These are phyloP conservation scores for Odontomachus brunneus DNA, from an alignment of 1,140 invertebrate species.

Conservation along the genomic window DNA sequence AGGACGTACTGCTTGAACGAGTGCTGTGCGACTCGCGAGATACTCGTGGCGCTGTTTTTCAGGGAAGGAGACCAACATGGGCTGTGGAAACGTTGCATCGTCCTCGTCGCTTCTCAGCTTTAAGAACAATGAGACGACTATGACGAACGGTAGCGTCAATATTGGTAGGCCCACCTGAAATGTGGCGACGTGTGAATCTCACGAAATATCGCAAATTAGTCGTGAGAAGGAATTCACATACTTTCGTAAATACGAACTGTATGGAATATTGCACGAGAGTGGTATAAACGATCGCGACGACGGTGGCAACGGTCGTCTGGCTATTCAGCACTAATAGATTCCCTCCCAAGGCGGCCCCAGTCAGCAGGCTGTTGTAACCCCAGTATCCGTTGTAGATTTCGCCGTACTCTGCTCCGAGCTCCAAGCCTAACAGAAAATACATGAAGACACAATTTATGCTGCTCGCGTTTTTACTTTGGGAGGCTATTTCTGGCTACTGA, in stretches of 20 bases:
- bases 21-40: constrained; percentile 8
- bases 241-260: constrained; percentile 69
- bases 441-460: constrained; percentile 9
- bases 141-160: constrained; percentile 82
- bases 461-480: not conserved
- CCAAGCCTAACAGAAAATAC: constrained; percentile 64
- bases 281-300: constrained; percentile 80
- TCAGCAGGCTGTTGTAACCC: constrained; percentile 83
- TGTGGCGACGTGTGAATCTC: constrained; percentile 24
- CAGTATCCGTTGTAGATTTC: constrained; percentile 81
- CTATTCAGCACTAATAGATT: constrained; percentile 81
- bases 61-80: constrained; percentile 75
- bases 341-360: constrained; percentile 80
- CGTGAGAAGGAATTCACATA: constrained; percentile 47
- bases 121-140: constrained; percentile 81
- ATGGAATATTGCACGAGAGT: constrained; percentile 79
- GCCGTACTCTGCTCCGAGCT: constrained; percentile 72
- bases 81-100: constrained; percentile 71
- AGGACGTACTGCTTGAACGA: constrained; percentile 49
- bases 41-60: constrained; percentile 80
- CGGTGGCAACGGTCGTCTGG: constrained; percentile 79
- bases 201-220: not conserved
- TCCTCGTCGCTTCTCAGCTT: constrained; percentile 73
- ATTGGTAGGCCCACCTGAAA: constrained; percentile 79
- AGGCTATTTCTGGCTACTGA: not conserved